Evolutionary conservation across 2,797 vertebrate genomes (phyloP), one percentile per base, ranked within the genome.

Genomic region (Liparis tanakae): DNA sequence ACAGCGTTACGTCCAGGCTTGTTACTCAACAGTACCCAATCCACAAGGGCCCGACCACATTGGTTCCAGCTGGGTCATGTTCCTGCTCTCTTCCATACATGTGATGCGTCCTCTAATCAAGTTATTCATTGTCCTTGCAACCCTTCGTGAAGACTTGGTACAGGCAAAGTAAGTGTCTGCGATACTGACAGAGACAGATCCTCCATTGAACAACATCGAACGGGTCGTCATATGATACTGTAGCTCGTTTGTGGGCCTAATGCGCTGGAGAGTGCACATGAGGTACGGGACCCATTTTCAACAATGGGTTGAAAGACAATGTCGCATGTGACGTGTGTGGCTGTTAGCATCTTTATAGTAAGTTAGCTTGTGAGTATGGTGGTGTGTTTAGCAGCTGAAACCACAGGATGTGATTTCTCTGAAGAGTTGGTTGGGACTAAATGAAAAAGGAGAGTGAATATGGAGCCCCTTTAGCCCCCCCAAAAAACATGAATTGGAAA

Each of bases 81-180:
- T 90, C 70, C 78, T 77, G 80, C 87, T 89, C 90, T 87, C 87
- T 85, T 88, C 68, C 41, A 66, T 87, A 85, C 91, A 92, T 91
- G 92, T 93, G 68, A 87, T 79, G 69, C 56, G 60, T 86, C 78
- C 70, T 83, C 58, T 80, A 67, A 88, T 93, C 89, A 93, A 93
- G 89, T 70, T 73, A 3, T 53, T 80, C 88, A 93, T 93, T 93
- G 91, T 93, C 89, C 80, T 58, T 43, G 39, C 51, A 22, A 82
- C 83, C 73, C 82, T 83, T 85, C 81, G 77, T 72, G 70, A 82
- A 72, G 82, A 72, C 83, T 81, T 74, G 80, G 82, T 79, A 78
- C 70, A 87, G 89, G 87, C 54, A 50, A 87, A 74, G 75, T 64
- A 74, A 82, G 60, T 74, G 68, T 65, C 80, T 81, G 78, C 80